Evolutionary conservation across 2,797 vertebrate genomes (phyloP).

Genomic region (Chanos chanos): DNA sequence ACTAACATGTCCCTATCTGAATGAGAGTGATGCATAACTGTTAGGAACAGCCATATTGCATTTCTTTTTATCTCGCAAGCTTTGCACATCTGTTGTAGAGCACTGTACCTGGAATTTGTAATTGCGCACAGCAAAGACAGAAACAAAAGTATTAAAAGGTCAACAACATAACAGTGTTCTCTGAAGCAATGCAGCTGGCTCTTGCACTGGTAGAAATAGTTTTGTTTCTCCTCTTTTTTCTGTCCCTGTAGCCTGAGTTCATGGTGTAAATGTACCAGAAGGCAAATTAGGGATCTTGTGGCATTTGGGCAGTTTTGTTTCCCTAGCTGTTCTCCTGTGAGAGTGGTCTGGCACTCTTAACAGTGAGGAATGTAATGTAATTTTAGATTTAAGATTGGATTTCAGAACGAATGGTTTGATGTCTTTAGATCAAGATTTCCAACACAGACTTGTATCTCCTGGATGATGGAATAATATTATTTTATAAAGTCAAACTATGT

Average conservation of each 20-base stretch:
- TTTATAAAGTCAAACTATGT: too few relatives aligned
- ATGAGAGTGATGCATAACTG: too few relatives aligned
- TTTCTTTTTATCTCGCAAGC: conserved; percentile 1
- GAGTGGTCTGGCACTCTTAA: too few relatives aligned
- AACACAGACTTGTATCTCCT: not conserved
- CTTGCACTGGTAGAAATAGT: not conserved
- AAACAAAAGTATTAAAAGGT: not conserved
- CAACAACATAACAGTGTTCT: not conserved
- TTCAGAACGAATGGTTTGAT: not conserved
- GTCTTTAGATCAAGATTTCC: not conserved
- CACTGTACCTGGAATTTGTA: not conserved
- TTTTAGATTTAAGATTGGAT: not conserved
- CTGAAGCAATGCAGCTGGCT: not conserved
- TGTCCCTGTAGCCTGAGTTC: not conserved
- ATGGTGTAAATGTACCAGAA: not conserved
- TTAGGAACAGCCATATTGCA: too few relatives aligned
- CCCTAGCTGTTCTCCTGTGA: not conserved
- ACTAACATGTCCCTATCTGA: too few relatives aligned
- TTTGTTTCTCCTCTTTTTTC: not conserved
- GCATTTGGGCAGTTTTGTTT: not conserved
- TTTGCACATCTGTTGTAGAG: not conserved
- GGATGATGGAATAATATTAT: too few relatives aligned
- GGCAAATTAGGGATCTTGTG: not conserved
- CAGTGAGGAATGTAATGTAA: too few relatives aligned
- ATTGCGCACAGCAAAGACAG: not conserved